Evolutionary conservation across 2,888 invertebrate species (phyloP), one percentile per base, ranked within the genome.

Genomic region (Agrochola lychnidis): DNA sequence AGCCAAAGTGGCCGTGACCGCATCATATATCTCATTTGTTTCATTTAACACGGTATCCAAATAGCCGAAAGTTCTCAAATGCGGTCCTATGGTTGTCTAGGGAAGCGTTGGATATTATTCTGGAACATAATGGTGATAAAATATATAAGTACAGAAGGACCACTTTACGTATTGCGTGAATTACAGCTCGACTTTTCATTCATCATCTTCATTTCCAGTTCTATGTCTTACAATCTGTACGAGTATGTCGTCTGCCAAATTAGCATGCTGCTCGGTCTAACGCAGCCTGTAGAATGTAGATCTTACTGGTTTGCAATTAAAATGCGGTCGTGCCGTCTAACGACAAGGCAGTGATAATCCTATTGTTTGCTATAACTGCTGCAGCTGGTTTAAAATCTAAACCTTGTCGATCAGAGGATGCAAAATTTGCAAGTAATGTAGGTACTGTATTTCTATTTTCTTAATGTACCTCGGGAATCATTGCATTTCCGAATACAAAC

Each of bases 61-160:
- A 83, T 81, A 78, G 73, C 64, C 48, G 40, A 73, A 73, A 76
- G 68, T 75, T 77, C 75, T 61, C 71, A 57, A 78, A 77, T 71
- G 72, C 66, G 56, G 73, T 69, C 75, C 59, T 64, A 66, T 57
- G 74, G 68, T 76, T 80, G 80, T 56, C 82, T 70, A 68, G 74
- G 77, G 81, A 76, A 70, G 76, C 72, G 70, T 79, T 78, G 71
- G 74, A 73, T 80, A 80, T 82, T 78, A 76, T 64, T 51, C n/a
- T 51, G 22, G 53, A 68, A 68, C 45, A 75, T 71, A 57, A 73
- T 76, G 45, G 42, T 48, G 36, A 42, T 79, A 63, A 36, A 76
- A 36, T n/a, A 22, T 57, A 19, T 40, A 16, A 14, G 40, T 36
- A 36, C 62, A 83, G 76, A 83, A 83, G 80, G 45, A 59, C 57